Conservation (phyloP, 2,888 invertebrate species). For the Tromatobia lineatoria region DNA sequence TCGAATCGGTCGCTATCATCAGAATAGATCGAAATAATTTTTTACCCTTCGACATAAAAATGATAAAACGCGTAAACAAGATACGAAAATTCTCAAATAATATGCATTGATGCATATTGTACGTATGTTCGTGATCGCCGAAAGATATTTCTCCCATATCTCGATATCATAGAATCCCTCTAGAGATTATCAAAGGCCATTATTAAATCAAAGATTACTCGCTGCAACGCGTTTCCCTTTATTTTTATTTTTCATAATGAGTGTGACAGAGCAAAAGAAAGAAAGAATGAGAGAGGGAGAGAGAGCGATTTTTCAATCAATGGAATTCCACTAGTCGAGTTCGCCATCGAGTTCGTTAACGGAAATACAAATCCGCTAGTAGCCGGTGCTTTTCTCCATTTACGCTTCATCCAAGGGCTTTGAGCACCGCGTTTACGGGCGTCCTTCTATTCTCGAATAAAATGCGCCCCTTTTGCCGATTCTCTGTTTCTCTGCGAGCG, state of each 20-base stretch:
- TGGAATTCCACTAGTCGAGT: conserved; percentile 40
- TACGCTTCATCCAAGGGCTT: conserved; percentile 43
- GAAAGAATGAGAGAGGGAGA: neutral
- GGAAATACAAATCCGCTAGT: conserved; percentile 51
- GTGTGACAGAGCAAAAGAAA: neutral
- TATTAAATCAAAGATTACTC: conserved; percentile 27
- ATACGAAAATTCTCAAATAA: neutral
- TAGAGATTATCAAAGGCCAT: conserved; percentile 35
- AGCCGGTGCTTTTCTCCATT: conserved; percentile 33
- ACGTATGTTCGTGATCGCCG: no score
- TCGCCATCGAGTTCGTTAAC: conserved; percentile 57
- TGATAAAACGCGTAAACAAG: no score
- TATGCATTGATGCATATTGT: neutral
- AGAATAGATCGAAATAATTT: no score
- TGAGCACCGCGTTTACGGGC: conserved; percentile 39
- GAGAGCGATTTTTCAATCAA: conserved; percentile 50
- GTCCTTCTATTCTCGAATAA: conserved; percentile 37
- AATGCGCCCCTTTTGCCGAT: conserved; percentile 46
- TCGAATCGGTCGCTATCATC: no score
- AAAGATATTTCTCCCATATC: neutral
- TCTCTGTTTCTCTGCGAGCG: conserved; percentile 21
- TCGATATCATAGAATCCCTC: neutral
- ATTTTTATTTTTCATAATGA: conserved; percentile 14
- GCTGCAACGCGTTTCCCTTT: conserved; percentile 16
- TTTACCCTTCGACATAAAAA: no score